A percentile compares a stretch with the other conserved stretches of the same genome.
phyloP scores from a whole-genome alignment of 2,797 vertebrate species.

The Gobionotothen gibberifrons region DNA sequence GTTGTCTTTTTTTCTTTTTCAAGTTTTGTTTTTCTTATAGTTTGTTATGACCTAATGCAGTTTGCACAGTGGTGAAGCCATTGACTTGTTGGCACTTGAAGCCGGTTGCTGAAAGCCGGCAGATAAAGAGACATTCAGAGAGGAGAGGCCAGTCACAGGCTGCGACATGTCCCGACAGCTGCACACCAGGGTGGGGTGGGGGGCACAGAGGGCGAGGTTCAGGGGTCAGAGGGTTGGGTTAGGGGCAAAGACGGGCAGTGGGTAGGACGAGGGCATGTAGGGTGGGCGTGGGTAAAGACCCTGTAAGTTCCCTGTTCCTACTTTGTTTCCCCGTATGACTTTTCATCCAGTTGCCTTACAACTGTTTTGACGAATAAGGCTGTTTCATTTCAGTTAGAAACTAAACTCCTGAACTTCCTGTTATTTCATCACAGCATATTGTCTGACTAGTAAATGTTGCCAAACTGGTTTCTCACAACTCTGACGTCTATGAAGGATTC shows the following conservation, averaged over 20 bases:
- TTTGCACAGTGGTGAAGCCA: constrained; percentile 96
- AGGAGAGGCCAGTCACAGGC: constrained; percentile 81
- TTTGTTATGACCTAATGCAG: constrained; percentile 95
- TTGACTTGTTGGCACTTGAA: constrained; percentile 90
- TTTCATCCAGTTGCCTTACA: constrained; percentile 51
- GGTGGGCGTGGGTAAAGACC: constrained; percentile 4
- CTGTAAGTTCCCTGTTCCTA: constrained; percentile 41
- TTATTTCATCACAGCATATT: constrained; percentile 36
- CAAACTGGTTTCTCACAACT: constrained; percentile 37
- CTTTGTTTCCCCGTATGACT: constrained; percentile 44
- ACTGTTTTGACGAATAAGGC: constrained; percentile 40
- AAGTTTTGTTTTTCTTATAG: constrained; percentile 64
- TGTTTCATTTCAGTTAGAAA: constrained; percentile 35
- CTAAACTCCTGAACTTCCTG: constrained; percentile 26
- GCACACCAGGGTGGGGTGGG: constrained; percentile 42
- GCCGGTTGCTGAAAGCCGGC: constrained; percentile 83
- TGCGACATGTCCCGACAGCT: constrained; percentile 78
- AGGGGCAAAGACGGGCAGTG: background rate
- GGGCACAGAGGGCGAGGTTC: constrained; percentile 35
- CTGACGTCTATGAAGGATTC: background rate
- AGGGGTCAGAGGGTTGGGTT: constrained; percentile 16
- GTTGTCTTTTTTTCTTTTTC: constrained; percentile 65
- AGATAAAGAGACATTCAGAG: constrained; percentile 84
- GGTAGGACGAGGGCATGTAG: background rate
- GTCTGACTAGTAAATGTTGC: constrained; percentile 37